Base-by-base conservation (phyloP, 2,888 invertebrate species). In the Stenchaetothrips biformis region DNA sequence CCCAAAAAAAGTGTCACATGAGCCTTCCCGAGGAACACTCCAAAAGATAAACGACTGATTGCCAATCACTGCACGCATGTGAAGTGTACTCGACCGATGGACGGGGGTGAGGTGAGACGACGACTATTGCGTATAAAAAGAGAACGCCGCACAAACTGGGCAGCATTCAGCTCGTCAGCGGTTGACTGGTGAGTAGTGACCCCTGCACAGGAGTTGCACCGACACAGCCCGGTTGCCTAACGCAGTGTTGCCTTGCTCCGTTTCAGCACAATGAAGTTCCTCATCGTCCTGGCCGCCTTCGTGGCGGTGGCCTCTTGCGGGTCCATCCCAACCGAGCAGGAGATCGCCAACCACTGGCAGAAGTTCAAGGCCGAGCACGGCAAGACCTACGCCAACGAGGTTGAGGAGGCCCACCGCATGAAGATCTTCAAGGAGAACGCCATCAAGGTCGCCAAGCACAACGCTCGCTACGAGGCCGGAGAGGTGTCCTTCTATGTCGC, bases 371-470 rank as follows among this genome's bases (percentile, higher is more conserved):
- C 90, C 81, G 88, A 91, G 84, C 92, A 92, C 86, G 87, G 87
- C 48, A 93, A 94, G 86, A 83, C 84, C 0, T 96, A 95, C 85
- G 87, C 89, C 0, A 92, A 89, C 84, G 91, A 91, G 1, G 88
- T 91, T 0, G 95, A 96, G 85, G 95, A 96, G 85, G 90, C 90
- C 83, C 94, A 94, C 88, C 92, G 95, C 79, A 91, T 94, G 91
- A 95, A 95, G 88, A 94, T 96, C 84, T 96, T 92, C 87, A 91
- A 94, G 87, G 95, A 96, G 86, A 96, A 96, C 87, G 92, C 92
- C 84, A 92, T 92, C 85, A 92, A 91, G 86, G 92, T 96, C 84
- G 94, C 94, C 80, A 91, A 92, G 85, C 96, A 96, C 87, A 97
- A 96, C 89, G 91, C 92, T 85, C 88, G 90, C 81, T 94, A 87